These are phyloP conservation scores for Austrolebias charrua DNA, from an alignment of 2,797 vertebrate species.

Conservation along the genomic window DNA sequence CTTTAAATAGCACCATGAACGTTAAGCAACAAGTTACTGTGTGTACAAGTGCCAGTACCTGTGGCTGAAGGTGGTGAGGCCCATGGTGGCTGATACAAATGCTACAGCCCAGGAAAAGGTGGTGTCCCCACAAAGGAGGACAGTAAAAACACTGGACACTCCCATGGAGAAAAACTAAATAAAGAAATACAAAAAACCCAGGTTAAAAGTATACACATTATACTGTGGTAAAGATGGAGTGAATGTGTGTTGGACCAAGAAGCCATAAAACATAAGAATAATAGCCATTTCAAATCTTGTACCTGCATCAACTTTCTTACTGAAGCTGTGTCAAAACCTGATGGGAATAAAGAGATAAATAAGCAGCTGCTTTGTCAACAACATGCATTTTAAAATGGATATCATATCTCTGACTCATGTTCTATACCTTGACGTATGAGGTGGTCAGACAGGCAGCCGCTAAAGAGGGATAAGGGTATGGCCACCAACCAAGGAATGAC, in stretches of 20 bases:
- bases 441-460: conserved; percentile 91
- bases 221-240: conserved; percentile 5
- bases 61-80: conserved; percentile 95
- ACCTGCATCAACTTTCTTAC: conserved; percentile 98
- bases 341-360: conserved; percentile 13
- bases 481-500: conserved; percentile 96
- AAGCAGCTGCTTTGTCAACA: conserved; percentile 1
- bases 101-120: conserved; percentile 87
- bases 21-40: neutral
- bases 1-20: neutral
- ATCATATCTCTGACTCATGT: neutral
- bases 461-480: conserved; percentile 88
- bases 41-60: conserved; percentile 75
- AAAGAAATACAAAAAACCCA: conserved; percentile 27
- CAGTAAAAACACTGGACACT: conserved; percentile 88
- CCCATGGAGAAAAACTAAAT: conserved; percentile 91
- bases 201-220: conserved; percentile 8
- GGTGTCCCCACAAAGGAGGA: conserved; percentile 87
- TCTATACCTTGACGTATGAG: conserved; percentile 87
- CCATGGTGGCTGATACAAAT: conserved; percentile 89
- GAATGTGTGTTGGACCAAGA: conserved; percentile 1
- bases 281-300: conserved; percentile 18
- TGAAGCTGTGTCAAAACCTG: conserved; percentile 88
- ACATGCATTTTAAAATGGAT: neutral
- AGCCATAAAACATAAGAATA: neutral